Percentiles rank a stretch among this genome's conserved stretches.
Conservation (phyloP, 2,113 vertebrate species). For the Cacatua alba region DNA sequence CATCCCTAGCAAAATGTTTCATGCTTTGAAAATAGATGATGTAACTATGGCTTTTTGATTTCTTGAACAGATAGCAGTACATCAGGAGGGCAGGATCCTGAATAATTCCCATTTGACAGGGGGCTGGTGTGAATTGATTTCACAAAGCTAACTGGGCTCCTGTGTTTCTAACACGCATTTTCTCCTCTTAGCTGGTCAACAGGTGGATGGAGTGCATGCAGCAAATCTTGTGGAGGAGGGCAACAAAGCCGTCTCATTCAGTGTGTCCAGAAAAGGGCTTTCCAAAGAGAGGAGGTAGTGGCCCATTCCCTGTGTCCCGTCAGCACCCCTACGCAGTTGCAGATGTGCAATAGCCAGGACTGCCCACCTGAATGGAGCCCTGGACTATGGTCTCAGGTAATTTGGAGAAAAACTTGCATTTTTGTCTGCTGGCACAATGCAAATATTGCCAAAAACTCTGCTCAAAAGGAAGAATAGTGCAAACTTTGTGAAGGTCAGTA, state of each 20-base stretch:
- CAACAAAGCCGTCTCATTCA: slow-evolving; percentile 85
- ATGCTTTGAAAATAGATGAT: not conserved
- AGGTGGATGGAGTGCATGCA: slow-evolving; percentile 88
- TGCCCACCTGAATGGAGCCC: slow-evolving; percentile 90
- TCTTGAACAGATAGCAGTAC: not conserved
- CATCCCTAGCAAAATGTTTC: not conserved
- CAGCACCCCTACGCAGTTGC: slow-evolving; percentile 83
- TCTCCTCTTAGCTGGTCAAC: slow-evolving; percentile 82
- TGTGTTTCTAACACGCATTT: not conserved
- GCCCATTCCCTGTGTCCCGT: slow-evolving; percentile 87
- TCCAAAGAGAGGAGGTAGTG: slow-evolving; percentile 84
- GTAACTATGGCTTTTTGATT: not conserved
- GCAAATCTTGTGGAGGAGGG: slow-evolving; percentile 86
- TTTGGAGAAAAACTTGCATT: not conserved
- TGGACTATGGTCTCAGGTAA: slow-evolving; percentile 92
- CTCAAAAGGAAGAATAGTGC: not conserved
- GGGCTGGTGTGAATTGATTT: not conserved
- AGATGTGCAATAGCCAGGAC: slow-evolving; percentile 84
- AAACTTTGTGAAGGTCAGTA: not conserved
- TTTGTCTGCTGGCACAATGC: not conserved
- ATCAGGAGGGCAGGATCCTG: not conserved
- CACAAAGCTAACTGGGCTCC: not conserved
- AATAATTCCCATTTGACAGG: not conserved
- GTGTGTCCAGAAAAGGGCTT: slow-evolving; percentile 87
- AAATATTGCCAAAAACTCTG: not conserved